phyloP scores from a whole-genome alignment of 2,113 vertebrate genomes.

The Emydura subglobosa region DNA sequence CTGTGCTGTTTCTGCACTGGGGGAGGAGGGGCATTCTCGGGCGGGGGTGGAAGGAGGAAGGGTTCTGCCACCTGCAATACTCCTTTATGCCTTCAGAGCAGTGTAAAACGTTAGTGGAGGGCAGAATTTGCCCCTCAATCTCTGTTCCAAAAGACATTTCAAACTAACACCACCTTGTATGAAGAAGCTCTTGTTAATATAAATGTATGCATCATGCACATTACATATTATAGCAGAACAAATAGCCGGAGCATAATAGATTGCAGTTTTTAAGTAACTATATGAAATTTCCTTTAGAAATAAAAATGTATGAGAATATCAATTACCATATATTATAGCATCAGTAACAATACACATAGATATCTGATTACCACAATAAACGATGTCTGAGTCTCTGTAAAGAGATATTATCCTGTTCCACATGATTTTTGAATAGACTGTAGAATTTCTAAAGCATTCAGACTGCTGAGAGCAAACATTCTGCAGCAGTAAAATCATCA shows the following conservation, averaged over 20 bases:
- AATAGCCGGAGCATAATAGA: background rate
- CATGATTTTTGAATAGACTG: background rate
- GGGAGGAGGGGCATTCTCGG: background rate
- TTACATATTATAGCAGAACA: background rate
- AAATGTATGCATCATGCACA: background rate
- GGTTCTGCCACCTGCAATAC: background rate
- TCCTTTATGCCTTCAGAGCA: background rate
- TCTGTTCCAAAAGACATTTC: background rate
- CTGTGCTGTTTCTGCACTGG: background rate
- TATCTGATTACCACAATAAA: background rate
- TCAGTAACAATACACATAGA: background rate
- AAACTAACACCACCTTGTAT: background rate
- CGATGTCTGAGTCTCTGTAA: background rate
- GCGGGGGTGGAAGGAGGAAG: background rate
- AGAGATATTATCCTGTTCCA: background rate
- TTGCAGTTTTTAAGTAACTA: background rate
- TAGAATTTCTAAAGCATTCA: background rate
- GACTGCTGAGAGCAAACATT: background rate
- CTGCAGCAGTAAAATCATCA: background rate
- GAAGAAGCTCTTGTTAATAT: background rate
- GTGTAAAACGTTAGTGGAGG: background rate
- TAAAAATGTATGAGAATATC: no score
- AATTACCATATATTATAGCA: background rate
- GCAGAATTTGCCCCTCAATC: background rate
- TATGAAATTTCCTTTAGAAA: background rate